Base-by-base conservation (phyloP, 1,140 invertebrate genomes). In the Onthophagus taurus region DNA sequence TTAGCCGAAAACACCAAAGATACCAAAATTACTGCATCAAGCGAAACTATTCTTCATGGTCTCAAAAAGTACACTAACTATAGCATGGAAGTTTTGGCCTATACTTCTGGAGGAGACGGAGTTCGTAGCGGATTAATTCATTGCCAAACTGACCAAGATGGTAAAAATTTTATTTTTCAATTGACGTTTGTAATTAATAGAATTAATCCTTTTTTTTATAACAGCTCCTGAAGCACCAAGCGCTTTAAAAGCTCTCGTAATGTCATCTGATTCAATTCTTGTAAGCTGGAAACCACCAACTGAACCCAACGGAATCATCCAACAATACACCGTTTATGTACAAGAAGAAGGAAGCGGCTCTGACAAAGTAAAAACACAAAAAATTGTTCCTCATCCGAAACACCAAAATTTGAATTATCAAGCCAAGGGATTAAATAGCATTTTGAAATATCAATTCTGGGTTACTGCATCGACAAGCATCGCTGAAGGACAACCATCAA, bases 11-110 rank as follows among this genome's bases (percentile, higher is more conserved):
- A 85, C 54, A 86, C 85, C 9, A 89, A 89, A 54, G 88, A 91
- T 52, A 86, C 85, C 2, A 92, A 91, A 65, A 91, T 89, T 49
- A 89, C 86, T 33, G 81, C 89, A 29, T 86, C 88, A 45, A 90
- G 84, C 59, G 90, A 95, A 67, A 92, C 90, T 1, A 91, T 92
- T 58, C 73, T 94, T 4, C 85, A 92, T 59, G 89, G 85, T 35
- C 69, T 97, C 17, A 87, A 91, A 64, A 95, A 95, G 63, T 97
- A 84, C 64, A 97, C 92, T 1, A 97, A 97, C 69, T 97, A 97
- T 67, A 94, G 88, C 39, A 91, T 97, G 77, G 88, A 95, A 74
- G 89, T 97, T 23, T 66, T 96, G 48, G 91, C 92, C 31, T 95
- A 83, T 56, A 97, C 92, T 18, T 85, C 88, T 34, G 92, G 90